Evolutionary conservation across 1,140 invertebrate species (phyloP).

Genomic region (Temnothorax longispinosus): DNA sequence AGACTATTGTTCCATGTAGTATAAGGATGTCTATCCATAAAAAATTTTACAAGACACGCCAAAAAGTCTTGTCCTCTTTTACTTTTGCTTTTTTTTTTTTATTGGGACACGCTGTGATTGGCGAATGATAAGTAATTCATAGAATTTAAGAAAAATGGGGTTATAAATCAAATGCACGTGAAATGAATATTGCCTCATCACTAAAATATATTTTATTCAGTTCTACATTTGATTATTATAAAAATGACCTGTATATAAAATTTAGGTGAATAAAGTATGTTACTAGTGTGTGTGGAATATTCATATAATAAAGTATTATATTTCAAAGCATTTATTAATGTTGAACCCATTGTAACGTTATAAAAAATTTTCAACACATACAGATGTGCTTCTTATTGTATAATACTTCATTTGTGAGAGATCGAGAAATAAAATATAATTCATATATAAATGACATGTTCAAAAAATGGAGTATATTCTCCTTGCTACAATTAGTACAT

Average conservation of each 20-base stretch:
- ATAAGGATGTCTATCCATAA: background rate
- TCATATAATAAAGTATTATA: slow-evolving; percentile 21
- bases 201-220: slow-evolving; percentile 42
- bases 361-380: slow-evolving; percentile 67
- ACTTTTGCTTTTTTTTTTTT: background rate
- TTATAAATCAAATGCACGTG: slow-evolving; percentile 3
- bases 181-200: slow-evolving; percentile 4
- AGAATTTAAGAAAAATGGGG: background rate
- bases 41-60: background rate
- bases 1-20: background rate
- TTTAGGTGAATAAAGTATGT: slow-evolving; percentile 45
- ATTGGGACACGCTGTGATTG: background rate
- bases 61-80: background rate
- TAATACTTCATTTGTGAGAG: slow-evolving; percentile 31
- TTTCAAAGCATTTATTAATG: slow-evolving; percentile 76
- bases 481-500: slow-evolving; percentile 18
- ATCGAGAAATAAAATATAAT: background rate
- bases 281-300: slow-evolving; percentile 5
- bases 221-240: background rate
- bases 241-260: background rate
- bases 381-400: background rate
- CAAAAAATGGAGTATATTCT: slow-evolving; percentile 20
- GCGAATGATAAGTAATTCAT: slow-evolving; percentile 2
- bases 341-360: slow-evolving; percentile 74
- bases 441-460: slow-evolving; percentile 4